Evolutionary conservation across 2,888 invertebrate species (phyloP), one percentile per base, ranked within the genome.

Genomic region (Thereva unica): DNA sequence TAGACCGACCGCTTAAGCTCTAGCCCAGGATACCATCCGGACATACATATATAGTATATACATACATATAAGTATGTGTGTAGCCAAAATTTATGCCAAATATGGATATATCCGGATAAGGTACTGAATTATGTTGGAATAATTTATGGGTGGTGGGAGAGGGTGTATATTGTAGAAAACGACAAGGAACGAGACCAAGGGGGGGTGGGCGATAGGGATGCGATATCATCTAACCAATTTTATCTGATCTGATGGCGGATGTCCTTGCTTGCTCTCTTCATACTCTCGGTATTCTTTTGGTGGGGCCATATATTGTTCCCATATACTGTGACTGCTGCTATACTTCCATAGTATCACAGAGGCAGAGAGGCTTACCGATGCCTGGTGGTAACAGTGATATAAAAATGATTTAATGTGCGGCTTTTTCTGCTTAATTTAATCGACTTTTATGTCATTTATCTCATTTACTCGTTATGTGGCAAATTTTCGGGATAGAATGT

Each of bases 361-460:
- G 23, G 23, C 23, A 23, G 23, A 23, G 34, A 50, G 34, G 6
- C 50, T 5, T 47, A 42, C 9, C 42, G 47, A 47, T 47, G 47
- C n/a, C 44, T 44, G 44, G 44, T 9, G 44, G 44, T 23, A 12
- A 4, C 37, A 10, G 40, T 52, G 38, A 9, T 35, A 63, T 7
- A 63, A 54, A 35, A 41, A 61, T 67, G 55, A 67, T 67, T 67
- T 67, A 67, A 59, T 67, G 67, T 52, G 61, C 44, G 53, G 67
- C 53, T 54, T 61, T 61, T 67, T 61, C 59, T 67, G 59, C 61
- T 61, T 61, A 61, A 67, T 61, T 67, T 67, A 59, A 67, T 67
- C 67, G 67, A 54, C 47, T 67, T 66, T 61, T 42, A 40, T 59
- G 42, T 53, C 35, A 52, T 66, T 66, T 66, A 49, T 57, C 50